Evolutionary conservation across 2,888 invertebrate species (phyloP).

Genomic region (Polydesmus complanatus): DNA sequence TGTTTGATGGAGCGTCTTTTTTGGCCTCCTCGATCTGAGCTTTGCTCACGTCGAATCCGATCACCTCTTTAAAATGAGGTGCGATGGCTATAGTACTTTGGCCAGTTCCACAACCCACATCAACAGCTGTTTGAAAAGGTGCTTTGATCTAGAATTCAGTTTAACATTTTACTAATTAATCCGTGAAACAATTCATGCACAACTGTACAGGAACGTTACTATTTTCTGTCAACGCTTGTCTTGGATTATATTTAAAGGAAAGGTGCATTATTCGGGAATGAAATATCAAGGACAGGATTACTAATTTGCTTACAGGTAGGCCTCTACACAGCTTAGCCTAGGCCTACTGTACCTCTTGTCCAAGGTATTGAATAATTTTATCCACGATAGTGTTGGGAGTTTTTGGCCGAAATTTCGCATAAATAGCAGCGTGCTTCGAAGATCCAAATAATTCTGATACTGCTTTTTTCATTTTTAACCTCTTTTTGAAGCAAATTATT

Average conservation of each 20-base stretch:
- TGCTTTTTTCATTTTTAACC: neutral
- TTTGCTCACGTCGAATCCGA: slow-evolving; percentile 35
- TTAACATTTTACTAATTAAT: neutral
- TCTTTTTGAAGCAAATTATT: neutral
- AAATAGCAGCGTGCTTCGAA: slow-evolving; percentile 1
- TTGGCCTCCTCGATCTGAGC: slow-evolving; percentile 33
- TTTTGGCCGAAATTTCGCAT: slow-evolving; percentile 9
- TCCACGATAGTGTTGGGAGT: slow-evolving; percentile 7
- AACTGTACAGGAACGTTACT: no score
- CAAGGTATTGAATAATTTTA: slow-evolving; percentile 5
- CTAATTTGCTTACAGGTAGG: no score
- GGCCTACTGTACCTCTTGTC: slow-evolving; percentile 39
- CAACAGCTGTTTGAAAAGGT: slow-evolving; percentile 27
- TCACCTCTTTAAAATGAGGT: slow-evolving; percentile 32
- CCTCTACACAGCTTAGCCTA: no score
- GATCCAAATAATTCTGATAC: neutral
- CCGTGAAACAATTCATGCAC: no score
- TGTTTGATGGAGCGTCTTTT: neutral
- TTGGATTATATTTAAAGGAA: no score
- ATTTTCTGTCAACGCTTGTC: no score
- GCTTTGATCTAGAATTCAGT: slow-evolving; percentile 6
- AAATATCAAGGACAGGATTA: no score
- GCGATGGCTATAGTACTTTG: slow-evolving; percentile 34
- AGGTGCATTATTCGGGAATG: no score
- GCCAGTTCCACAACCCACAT: slow-evolving; percentile 40